A percentile compares a stretch with the other conserved stretches of the same genome.
These are phyloP conservation scores for Periophthalmus modestus DNA, from an alignment of 2,113 vertebrate species.

Conservation along the genomic window DNA sequence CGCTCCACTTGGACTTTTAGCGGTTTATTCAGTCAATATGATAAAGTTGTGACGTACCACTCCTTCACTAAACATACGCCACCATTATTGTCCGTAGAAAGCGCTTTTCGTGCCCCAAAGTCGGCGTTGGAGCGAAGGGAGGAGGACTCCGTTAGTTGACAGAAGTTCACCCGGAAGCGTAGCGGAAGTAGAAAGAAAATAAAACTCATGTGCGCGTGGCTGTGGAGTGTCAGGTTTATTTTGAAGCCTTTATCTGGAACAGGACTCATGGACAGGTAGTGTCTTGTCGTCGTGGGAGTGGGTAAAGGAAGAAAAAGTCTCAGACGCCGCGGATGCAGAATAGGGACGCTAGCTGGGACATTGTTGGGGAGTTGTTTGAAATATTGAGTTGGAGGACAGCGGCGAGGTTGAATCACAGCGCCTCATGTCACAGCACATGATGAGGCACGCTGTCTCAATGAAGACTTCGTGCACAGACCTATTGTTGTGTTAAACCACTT, in stretches of 20 bases:
- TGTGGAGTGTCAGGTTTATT: background rate
- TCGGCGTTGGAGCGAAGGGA: conserved; percentile 57
- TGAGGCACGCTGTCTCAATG: conserved; percentile 7
- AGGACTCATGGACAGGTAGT: rapidly evolving
- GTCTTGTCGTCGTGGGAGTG: conserved; percentile 54
- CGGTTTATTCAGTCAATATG: background rate
- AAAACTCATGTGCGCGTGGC: rapidly evolving
- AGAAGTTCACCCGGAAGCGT: conserved; percentile 11
- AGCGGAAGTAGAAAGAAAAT: conserved; percentile 11
- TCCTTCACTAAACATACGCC: conserved; percentile 44
- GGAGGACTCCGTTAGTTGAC: conserved; percentile 2
- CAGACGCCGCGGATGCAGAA: conserved; percentile 63
- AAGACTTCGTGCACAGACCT: conserved; percentile 35
- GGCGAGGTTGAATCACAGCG: background rate
- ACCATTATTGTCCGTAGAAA: conserved; percentile 65
- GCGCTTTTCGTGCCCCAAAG: conserved; percentile 71
- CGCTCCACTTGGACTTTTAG: conserved; percentile 11
- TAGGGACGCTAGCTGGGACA: conserved; percentile 51
- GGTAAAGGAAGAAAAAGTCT: conserved; percentile 61
- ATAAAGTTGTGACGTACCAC: conserved; percentile 57
- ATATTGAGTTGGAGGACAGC: background rate
- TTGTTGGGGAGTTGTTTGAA: conserved; percentile 42
- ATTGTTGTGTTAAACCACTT: conserved; percentile 27
- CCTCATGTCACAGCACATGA: background rate
- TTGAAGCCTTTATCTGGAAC: background rate